Percentiles rank a stretch among this genome's conserved stretches.
These are phyloP conservation scores for Toxostoma redivivum DNA, from an alignment of 2,113 vertebrate genomes.

Conservation along the genomic window DNA sequence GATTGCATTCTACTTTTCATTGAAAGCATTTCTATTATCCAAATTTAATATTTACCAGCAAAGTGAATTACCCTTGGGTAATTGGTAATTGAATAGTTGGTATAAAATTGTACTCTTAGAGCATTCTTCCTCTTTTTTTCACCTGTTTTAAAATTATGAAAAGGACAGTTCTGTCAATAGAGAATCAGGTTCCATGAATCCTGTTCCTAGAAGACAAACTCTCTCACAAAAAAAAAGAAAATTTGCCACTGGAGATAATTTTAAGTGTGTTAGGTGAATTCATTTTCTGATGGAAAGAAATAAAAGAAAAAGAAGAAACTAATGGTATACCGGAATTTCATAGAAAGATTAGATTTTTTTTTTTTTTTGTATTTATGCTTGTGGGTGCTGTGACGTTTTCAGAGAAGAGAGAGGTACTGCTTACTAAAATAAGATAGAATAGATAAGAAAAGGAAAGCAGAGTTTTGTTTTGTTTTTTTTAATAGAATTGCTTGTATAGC, in stretches of 20 bases:
- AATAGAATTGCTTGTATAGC: background rate
- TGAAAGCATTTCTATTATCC: background rate
- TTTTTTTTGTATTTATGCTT: background rate
- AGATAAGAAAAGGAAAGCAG: background rate
- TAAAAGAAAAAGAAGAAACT: background rate
- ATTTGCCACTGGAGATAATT: background rate
- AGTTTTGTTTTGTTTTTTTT: background rate
- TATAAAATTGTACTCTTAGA: background rate
- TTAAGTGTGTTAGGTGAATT: background rate
- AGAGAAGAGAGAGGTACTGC: background rate
- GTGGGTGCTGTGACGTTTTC: background rate
- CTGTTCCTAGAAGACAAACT: background rate
- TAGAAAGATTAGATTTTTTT: background rate
- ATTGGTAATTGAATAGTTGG: background rate
- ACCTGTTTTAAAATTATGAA: background rate
- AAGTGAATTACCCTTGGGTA: background rate
- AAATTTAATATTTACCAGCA: background rate
- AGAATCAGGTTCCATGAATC: background rate
- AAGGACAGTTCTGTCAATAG: background rate
- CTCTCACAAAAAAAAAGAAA: background rate
- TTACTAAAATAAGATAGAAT: background rate
- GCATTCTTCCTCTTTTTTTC: background rate
- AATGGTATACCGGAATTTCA: background rate
- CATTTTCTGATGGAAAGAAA: conserved; percentile 26
- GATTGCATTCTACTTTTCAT: background rate